These are phyloP conservation scores for Hyperopisus bebe DNA, from an alignment of 2,113 vertebrate species.

Conservation along the genomic window DNA sequence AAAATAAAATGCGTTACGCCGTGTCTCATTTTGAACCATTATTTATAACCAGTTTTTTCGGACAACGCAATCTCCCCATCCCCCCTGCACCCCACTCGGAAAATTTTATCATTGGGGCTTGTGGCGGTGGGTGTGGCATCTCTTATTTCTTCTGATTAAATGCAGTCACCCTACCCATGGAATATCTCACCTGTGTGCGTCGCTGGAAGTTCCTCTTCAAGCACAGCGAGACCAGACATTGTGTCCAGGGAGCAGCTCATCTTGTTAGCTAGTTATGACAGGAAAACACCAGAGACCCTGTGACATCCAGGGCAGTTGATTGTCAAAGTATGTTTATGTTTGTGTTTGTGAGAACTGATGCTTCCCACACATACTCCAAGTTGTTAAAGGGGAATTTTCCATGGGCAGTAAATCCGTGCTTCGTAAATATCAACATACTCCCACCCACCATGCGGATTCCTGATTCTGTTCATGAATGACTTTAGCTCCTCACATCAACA, in stretches of 20 bases:
- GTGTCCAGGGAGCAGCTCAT: conserved; percentile 24
- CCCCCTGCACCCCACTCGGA: not conserved
- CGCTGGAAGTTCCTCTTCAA: conserved; percentile 64
- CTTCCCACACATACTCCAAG: not conserved
- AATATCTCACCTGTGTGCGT: conserved; percentile 67
- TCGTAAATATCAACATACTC: not conserved
- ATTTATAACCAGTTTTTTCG: not conserved
- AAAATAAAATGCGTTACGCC: not conserved
- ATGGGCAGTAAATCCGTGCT: not conserved
- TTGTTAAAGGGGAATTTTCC: not conserved
- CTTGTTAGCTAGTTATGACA: not conserved
- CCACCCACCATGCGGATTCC: not conserved
- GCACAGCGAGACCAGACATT: conserved; percentile 52
- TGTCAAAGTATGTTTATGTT: not conserved
- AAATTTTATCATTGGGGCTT: not conserved
- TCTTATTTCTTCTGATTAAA: not conserved
- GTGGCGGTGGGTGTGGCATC: not conserved
- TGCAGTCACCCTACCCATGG: not conserved
- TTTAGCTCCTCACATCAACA: not conserved
- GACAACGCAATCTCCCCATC: not conserved
- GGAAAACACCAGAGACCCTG: not conserved
- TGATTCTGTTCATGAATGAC: not conserved
- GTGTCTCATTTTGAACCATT: not conserved
- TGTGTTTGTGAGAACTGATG: not conserved
- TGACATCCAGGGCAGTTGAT: not conserved